These are phyloP conservation scores for Fistularia tabacaria DNA, from an alignment of 2,797 vertebrate species.

Conservation along the genomic window DNA sequence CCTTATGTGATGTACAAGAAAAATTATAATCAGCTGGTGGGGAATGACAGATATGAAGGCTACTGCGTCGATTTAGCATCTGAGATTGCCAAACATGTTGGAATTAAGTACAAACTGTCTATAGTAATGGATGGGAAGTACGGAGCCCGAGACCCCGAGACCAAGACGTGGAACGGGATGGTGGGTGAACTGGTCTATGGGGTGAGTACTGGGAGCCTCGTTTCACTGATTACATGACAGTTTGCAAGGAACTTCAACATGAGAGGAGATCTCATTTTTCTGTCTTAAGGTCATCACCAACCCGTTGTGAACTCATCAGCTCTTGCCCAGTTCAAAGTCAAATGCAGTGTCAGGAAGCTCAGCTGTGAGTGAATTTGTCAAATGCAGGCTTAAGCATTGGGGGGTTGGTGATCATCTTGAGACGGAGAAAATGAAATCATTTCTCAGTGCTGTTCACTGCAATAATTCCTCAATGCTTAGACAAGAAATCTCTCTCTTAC, in stretches of 20 bases:
- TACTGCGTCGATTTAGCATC: slow-evolving; percentile 99
- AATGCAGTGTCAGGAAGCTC: slow-evolving; percentile 56
- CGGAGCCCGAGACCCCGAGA: slow-evolving; percentile 97
- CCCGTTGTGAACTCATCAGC: slow-evolving; percentile 65
- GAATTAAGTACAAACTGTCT: slow-evolving; percentile 99
- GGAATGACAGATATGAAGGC: slow-evolving; percentile 99
- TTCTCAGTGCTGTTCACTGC: slow-evolving; percentile 78
- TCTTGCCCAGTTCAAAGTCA: slow-evolving; percentile 64
- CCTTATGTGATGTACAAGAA: slow-evolving; percentile 99
- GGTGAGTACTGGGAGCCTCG: slow-evolving; percentile 86
- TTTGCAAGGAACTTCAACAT: slow-evolving; percentile 81
- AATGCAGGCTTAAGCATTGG: slow-evolving; percentile 62
- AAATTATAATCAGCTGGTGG: slow-evolving; percentile 97
- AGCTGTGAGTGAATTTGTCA: slow-evolving; percentile 67
- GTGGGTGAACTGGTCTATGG: slow-evolving; percentile 99
- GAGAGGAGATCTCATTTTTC: slow-evolving; percentile 79
- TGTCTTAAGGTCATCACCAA: slow-evolving; percentile 73
- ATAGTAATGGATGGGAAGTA: slow-evolving; percentile 99
- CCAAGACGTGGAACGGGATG: slow-evolving; percentile 99
- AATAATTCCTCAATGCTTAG: slow-evolving; percentile 64
- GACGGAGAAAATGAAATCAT: slow-evolving; percentile 78
- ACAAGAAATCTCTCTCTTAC: slow-evolving; percentile 53
- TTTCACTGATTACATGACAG: slow-evolving; percentile 71
- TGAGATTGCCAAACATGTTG: slow-evolving; percentile 99
- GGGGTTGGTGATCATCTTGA: slow-evolving; percentile 75